Percentiles rank a stretch among this genome's conserved stretches.
Conservation (phyloP, 2,888 invertebrate species). For the Didymodactylos carnosus region DNA sequence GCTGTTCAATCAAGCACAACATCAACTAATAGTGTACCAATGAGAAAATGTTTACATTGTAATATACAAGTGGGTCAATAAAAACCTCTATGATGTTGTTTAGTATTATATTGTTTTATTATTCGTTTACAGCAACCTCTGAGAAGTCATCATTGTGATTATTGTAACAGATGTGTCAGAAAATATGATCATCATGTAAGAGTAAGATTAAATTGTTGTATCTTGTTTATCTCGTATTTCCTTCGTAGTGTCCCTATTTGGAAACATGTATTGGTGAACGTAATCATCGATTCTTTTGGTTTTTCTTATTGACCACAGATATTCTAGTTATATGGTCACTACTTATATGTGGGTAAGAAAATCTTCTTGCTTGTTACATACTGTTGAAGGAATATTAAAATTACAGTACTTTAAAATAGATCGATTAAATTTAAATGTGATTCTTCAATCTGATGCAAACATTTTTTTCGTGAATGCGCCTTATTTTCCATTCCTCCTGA, state of each 20-base stretch:
- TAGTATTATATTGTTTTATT: background rate
- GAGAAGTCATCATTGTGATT: constrained; percentile 32
- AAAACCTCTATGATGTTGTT: background rate
- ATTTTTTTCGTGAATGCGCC: too few species aligned
- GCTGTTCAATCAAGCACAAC: background rate
- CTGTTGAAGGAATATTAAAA: too few species aligned
- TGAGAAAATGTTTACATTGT: background rate
- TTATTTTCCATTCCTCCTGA: too few species aligned
- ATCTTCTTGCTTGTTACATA: constrained; percentile 16
- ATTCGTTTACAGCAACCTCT: constrained; percentile 27
- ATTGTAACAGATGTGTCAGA: constrained; percentile 29
- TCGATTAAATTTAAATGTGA: too few species aligned
- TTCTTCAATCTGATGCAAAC: too few species aligned
- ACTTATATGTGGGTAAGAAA: constrained; percentile 16
- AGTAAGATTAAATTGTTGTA: too few species aligned
- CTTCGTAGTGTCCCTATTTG: constrained; percentile 29
- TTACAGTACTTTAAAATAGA: too few species aligned
- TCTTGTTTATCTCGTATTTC: too few species aligned
- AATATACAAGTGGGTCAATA: background rate
- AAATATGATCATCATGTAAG: constrained; percentile 30
- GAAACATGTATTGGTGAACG: constrained; percentile 32
- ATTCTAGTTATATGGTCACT: constrained; percentile 24
- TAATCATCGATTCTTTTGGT: constrained; percentile 31
- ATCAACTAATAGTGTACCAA: background rate
- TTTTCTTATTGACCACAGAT: constrained; percentile 25